Base-by-base conservation (phyloP, 1,140 invertebrate species). In the Hormaphis cornu region DNA sequence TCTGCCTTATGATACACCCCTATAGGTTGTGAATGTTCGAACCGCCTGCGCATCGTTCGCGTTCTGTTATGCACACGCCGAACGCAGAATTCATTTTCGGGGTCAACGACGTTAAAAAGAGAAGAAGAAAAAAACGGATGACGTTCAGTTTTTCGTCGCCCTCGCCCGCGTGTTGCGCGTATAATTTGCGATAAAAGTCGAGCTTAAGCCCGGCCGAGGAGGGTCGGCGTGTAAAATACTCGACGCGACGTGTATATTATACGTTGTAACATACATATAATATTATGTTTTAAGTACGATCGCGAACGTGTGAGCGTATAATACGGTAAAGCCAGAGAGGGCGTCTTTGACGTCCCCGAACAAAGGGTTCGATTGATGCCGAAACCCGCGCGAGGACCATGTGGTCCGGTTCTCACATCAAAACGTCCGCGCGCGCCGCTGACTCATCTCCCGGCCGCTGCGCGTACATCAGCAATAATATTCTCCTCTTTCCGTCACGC, bases 321-420 rank as follows among this genome's bases (percentile, higher is more conserved):
- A 66, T 66, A 50, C 28, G 44, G 61, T 66, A 66, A 66, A 66
- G 61, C 61, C 61, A 66, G 61, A n/a, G n/a, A 66, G 61, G 61
- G 61, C 61, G 61, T 66, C 61, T 66, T 48, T 66, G 61, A 66
- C 61, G 61, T 66, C 40, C 58, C 14, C 58, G 61, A 66, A 66
- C 61, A 66, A 66, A 66, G 61, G 61, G 61, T 66, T 66, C 61
- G 61, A 66, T 66, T 66, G 40, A 42, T 66, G 40, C 61, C 50
- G 35, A 66, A 66, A 66, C 61, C 61, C 61, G 28, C n/a, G n/a
- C 42, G 61, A 58, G 35, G 61, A 66, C 61, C 61, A 66, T 66
- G 61, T 66, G 61, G 61, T 66, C 44, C 61, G 30, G 61, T 66
- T 66, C 61, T 66, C 61, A 66, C 61, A 66, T 66, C 61, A 66